A percentile compares a stretch with the other conserved stretches of the same genome.
Conservation (phyloP, 1,140 invertebrate genomes). For the Pseudobourletiella spinata region DNA sequence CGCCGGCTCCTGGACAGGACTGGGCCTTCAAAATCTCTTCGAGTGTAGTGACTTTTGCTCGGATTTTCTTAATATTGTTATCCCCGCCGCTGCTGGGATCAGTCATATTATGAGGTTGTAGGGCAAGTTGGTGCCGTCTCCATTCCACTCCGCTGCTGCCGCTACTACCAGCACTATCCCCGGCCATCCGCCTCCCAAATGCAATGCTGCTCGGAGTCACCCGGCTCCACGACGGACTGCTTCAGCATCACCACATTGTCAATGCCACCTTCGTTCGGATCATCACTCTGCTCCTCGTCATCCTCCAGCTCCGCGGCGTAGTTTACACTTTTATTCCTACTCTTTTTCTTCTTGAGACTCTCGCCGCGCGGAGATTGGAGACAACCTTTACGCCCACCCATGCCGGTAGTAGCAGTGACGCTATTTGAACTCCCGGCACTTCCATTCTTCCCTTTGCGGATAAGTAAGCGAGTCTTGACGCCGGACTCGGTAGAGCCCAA, state of each 20-base stretch:
- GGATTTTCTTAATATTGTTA: constrained; percentile 23
- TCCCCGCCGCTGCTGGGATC: background rate
- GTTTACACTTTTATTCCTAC: background rate
- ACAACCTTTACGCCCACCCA: constrained; percentile 3
- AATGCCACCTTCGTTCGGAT: constrained; percentile 8
- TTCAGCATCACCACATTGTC: constrained; percentile 8
- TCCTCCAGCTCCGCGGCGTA: constrained; percentile 25
- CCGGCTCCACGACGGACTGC: background rate
- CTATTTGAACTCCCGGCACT: background rate
- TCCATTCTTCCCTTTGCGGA: background rate
- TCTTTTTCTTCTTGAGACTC: background rate
- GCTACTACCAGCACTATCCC: too few species aligned
- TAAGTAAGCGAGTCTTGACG: constrained; percentile 16
- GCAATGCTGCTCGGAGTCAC: background rate
- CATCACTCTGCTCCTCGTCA: constrained; percentile 22
- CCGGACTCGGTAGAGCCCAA: background rate
- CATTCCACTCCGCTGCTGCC: too few species aligned
- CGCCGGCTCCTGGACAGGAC: background rate
- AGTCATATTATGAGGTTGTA: background rate
- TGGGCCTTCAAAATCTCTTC: constrained; percentile 33
- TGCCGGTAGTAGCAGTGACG: background rate
- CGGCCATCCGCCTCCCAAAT: too few species aligned
- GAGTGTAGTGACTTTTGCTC: constrained; percentile 33
- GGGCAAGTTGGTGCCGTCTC: background rate
- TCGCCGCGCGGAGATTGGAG: background rate